Percentiles rank a stretch among this genome's conserved stretches.
Conservation (phyloP, 2,113 vertebrate species). For the Pangasianodon gigas region DNA sequence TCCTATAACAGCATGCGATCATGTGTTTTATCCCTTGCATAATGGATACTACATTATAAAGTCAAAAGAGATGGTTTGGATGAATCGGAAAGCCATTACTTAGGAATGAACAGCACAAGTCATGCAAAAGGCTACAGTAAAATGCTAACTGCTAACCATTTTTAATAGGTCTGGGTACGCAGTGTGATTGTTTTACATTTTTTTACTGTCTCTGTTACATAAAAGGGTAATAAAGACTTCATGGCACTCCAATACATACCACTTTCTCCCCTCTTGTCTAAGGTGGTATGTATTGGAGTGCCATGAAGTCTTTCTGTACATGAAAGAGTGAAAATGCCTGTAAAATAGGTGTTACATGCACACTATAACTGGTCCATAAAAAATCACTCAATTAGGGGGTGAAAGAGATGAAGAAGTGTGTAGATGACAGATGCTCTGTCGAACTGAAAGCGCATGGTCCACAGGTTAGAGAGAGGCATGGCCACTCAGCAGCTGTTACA, state of each 20-base stretch:
- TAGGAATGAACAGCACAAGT: not conserved
- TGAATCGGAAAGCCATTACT: not conserved
- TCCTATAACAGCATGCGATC: not conserved
- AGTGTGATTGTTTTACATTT: not conserved
- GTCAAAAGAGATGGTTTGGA: not conserved
- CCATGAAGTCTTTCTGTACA: not conserved
- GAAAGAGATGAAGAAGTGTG: conserved; percentile 5
- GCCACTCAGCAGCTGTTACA: not conserved
- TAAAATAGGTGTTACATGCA: conserved; percentile 43
- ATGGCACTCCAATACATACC: not conserved
- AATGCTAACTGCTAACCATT: not conserved
- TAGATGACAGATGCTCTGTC: conserved; percentile 31
- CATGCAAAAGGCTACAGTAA: not conserved
- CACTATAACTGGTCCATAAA: conserved; percentile 42
- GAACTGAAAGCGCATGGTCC: not conserved
- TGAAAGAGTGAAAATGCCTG: not conserved
- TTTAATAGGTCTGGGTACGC: not conserved
- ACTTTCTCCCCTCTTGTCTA: not conserved
- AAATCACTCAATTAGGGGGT: conserved; percentile 38
- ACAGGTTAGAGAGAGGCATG: not conserved
- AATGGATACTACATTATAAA: not conserved
- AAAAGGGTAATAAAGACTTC: not conserved
- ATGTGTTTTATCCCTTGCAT: not conserved
- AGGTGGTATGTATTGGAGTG: not conserved
- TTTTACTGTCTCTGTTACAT: not conserved